phyloP scores from a whole-genome alignment of 2,888 invertebrate genomes.

The Matsumyia berberina region DNA sequence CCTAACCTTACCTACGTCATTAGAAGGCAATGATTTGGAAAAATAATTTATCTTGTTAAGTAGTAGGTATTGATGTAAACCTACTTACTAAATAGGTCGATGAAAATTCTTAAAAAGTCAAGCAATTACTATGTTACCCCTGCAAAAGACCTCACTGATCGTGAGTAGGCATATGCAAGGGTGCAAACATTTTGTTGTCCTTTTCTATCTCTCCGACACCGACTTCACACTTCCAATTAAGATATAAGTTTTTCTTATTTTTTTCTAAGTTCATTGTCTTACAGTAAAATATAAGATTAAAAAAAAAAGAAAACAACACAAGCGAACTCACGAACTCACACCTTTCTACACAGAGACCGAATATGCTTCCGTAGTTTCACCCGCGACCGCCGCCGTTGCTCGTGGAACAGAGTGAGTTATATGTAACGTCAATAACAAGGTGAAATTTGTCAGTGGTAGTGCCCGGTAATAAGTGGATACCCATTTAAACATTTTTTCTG shows the following conservation, averaged over 20 bases:
- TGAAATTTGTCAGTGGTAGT: conserved; percentile 47
- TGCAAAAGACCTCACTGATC: too few relatives aligned
- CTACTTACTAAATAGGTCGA: too few relatives aligned
- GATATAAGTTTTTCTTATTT: conserved; percentile 37
- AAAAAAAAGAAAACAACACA: conserved; percentile 50
- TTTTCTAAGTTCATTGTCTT: conserved; percentile 66
- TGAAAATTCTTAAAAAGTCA: too few relatives aligned
- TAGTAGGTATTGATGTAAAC: too few relatives aligned
- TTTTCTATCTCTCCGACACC: background rate
- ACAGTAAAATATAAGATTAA: conserved; percentile 41
- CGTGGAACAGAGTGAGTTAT: conserved; percentile 32
- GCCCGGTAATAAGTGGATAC: conserved; percentile 38
- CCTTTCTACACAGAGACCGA: conserved; percentile 52
- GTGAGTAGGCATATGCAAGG: conserved; percentile 1
- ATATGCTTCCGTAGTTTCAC: conserved; percentile 46
- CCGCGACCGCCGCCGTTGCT: background rate
- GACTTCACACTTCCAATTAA: conserved; percentile 46
- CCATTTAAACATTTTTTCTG: conserved; percentile 56
- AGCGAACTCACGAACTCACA: conserved; percentile 56
- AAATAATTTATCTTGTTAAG: too few relatives aligned
- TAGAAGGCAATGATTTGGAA: too few relatives aligned
- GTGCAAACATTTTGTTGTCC: conserved; percentile 13
- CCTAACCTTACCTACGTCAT: too few relatives aligned
- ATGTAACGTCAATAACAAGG: conserved; percentile 46
- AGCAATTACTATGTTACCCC: too few relatives aligned